A percentile compares a stretch with the other conserved stretches of the same genome.
These are phyloP conservation scores for Gryllus longicercus DNA, from an alignment of 2,888 invertebrate genomes.

Conservation along the genomic window DNA sequence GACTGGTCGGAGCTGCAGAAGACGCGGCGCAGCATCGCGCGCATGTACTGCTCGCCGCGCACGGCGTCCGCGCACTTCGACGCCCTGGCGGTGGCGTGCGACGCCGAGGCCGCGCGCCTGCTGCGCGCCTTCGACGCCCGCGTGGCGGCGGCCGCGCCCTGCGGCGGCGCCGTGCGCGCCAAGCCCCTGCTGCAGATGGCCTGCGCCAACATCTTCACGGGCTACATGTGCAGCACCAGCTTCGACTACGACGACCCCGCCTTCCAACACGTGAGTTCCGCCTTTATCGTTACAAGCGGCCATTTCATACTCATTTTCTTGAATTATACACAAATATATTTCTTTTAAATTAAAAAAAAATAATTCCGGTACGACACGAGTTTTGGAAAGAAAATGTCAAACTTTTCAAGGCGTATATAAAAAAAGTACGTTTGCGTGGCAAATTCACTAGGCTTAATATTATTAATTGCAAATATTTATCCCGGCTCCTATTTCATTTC, in stretches of 20 bases:
- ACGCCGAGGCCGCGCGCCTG: conserved; percentile 61
- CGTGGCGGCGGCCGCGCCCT: conserved; percentile 41
- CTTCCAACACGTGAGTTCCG: conserved; percentile 56
- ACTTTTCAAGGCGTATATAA: too few species aligned
- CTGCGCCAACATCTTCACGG: conserved; percentile 79
- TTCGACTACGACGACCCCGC: conserved; percentile 66
- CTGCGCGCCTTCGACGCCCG: conserved; percentile 55
- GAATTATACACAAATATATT: too few species aligned
- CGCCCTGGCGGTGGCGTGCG: conserved; percentile 67
- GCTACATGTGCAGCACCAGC: conserved; percentile 80
- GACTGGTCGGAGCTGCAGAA: conserved; percentile 84
- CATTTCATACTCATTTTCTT: not conserved
- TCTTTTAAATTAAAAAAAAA: too few species aligned
- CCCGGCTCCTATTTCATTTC: too few species aligned
- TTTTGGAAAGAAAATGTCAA: too few species aligned
- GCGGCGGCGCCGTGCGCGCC: conserved; percentile 50
- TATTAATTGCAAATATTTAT: too few species aligned
- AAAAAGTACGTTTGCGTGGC: too few species aligned
- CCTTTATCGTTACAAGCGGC: not conserved
- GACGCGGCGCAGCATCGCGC: conserved; percentile 70
- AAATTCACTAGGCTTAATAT: too few species aligned
- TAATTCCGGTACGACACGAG: too few species aligned
- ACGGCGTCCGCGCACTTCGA: conserved; percentile 68
- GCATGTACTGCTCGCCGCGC: conserved; percentile 76
- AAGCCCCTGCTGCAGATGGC: conserved; percentile 70